Base-by-base conservation (phyloP, 2,113 vertebrate genomes). In the Macrotus californicus region DNA sequence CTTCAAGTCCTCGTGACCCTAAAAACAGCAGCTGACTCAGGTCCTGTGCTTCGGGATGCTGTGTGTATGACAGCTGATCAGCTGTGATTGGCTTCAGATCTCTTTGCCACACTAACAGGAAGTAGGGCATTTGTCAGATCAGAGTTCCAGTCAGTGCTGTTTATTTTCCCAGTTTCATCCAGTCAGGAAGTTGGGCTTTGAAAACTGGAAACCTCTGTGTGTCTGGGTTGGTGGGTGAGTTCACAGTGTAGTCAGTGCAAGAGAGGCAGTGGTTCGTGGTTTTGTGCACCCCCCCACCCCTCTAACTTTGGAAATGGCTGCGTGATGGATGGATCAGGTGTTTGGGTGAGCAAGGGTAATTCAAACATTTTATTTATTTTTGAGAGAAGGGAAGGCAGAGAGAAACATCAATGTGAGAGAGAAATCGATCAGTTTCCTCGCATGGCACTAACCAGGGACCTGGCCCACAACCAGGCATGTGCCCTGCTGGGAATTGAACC, bases 131-230 rank as follows among this genome's bases (percentile, higher is more conserved):
- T 90, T 94, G 90, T 96, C 90, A 82, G 8, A 86, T 69, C 87
- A 82, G 82, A 80, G 16, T 88, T 96, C 81, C 21, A 39, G 84
- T 95, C 73, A 43, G 36, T 69, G 59, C 73, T 87, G 43, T 88
- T 93, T 94, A 81, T 75, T 96, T 96, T 96, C 96, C 93, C 69
- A 39, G 26, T 96, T 96, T 92, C 24, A 87, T 89, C 52, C 59
- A 93, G 52, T 92, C 59, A 87, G 87, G 90, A 96, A 95, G 76
- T 72, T 84, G 59, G 70, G 52, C 46, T 94, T 85, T 48, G 87
- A 81, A 89, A 87, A 34, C 66, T 83, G 87, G 82, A 96, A 96
- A 83, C 4, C 48, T 0, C 24, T 93, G 41, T 95, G 61, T 84
- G 46, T 39, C 39, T 93, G 48, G 2, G 67, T 90, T 85, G 59